phyloP scores from a whole-genome alignment of 53 echinoderm and acorn worm species.

The Patiria pectinifera region DNA sequence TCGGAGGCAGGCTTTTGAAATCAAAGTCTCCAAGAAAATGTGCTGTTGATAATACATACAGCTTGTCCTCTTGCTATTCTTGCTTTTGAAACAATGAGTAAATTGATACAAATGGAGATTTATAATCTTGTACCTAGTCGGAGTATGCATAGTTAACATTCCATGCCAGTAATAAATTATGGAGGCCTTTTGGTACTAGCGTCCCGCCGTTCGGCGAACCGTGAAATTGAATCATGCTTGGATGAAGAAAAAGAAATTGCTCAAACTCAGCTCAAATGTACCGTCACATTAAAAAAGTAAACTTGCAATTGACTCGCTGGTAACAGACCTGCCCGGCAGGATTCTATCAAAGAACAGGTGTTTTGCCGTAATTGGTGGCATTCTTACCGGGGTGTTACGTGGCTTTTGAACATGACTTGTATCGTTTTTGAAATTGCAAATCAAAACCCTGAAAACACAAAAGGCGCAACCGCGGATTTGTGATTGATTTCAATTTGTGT shows the following conservation, averaged over 20 bases:
- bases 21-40: background rate
- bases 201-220: background rate
- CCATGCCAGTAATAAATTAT: constrained; percentile 31
- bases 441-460: too few species aligned
- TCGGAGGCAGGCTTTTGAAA: too few species aligned
- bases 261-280: constrained; percentile 9
- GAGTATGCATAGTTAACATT: constrained; percentile 23
- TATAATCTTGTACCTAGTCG: background rate
- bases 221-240: constrained; percentile 46
- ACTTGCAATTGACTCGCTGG: background rate
- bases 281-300: constrained; percentile 3
- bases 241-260: constrained; percentile 51
- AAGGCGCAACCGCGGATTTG: too few species aligned
- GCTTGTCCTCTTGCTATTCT: too few species aligned
- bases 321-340: background rate
- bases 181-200: background rate
- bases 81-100: background rate
- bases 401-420: background rate
- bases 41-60: background rate
- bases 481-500: too few species aligned
- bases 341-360: constrained; percentile 3
- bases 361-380: background rate
- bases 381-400: background rate
- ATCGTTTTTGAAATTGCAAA: too few species aligned
- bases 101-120: background rate